These are phyloP conservation scores for Raphicerus campestris DNA, from an alignment of 2,113 vertebrate genomes.

Conservation along the genomic window DNA sequence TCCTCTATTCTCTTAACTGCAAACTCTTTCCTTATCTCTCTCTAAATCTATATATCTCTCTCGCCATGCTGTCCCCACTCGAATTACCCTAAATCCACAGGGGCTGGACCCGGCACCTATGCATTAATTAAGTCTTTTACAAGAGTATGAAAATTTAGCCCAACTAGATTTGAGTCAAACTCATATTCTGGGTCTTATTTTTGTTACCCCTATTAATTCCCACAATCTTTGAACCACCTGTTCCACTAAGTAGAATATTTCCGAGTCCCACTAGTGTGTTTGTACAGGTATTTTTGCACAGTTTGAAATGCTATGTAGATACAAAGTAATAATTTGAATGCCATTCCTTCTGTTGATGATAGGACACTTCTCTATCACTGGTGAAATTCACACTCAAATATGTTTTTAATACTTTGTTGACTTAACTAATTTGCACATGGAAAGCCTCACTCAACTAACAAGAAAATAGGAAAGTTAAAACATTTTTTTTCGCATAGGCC, in stretches of 20 bases:
- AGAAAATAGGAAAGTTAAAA: not conserved
- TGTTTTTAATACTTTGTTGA: not conserved
- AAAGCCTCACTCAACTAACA: not conserved
- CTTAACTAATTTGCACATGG: not conserved
- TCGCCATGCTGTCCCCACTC: no score
- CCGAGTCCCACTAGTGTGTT: not conserved
- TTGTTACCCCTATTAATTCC: not conserved
- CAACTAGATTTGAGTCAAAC: not conserved
- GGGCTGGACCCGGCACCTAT: not conserved
- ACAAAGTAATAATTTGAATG: not conserved
- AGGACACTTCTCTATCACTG: not conserved
- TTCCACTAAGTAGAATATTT: not conserved
- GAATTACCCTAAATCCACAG: no score
- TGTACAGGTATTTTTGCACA: not conserved
- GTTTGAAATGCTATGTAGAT: not conserved
- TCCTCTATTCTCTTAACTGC: no score
- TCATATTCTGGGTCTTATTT: not conserved
- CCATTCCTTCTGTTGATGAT: not conserved
- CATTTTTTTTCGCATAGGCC: not conserved
- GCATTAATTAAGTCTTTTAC: not conserved
- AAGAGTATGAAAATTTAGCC: not conserved
- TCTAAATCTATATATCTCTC: no score
- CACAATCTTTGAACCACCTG: not conserved
- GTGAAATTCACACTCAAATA: not conserved
- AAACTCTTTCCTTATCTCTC: no score